Evolutionary conservation across 2,113 vertebrate species (phyloP).

Genomic region (Malaclemys terrapin): DNA sequence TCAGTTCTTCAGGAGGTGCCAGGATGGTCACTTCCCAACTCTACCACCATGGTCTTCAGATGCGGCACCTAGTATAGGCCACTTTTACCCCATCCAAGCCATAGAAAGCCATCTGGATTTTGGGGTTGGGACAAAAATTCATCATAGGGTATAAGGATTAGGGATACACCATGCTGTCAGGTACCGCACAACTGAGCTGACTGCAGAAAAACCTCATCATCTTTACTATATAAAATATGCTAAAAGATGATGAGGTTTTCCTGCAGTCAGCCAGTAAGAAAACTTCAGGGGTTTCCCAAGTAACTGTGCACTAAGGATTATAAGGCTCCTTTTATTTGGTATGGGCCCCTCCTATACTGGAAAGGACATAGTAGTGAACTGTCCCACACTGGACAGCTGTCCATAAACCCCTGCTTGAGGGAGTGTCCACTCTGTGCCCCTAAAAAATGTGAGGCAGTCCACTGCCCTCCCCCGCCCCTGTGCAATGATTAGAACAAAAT

Average conservation of each 20-base stretch:
- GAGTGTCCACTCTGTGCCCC: too few relatives aligned
- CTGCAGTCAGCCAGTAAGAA: too few relatives aligned
- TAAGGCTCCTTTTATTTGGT: too few relatives aligned
- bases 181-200: not conserved
- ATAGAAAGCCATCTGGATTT: not conserved
- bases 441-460: not conserved
- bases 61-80: not conserved
- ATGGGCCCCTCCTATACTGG: too few relatives aligned
- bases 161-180: not conserved
- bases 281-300: too few relatives aligned
- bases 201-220: not conserved
- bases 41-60: not conserved
- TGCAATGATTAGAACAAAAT: not conserved
- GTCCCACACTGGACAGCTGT: too few relatives aligned
- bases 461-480: not conserved
- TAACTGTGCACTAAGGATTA: too few relatives aligned
- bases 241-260: not conserved
- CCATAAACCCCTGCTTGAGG: not conserved
- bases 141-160: not conserved
- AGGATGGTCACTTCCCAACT: not conserved
- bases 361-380: too few relatives aligned
- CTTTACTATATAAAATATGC: not conserved
- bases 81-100: too few relatives aligned
- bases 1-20: not conserved
- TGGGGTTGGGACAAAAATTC: not conserved